These are phyloP conservation scores for Drosophila suboccidentalis DNA, from an alignment of 2,888 invertebrate species.

Conservation along the genomic window DNA sequence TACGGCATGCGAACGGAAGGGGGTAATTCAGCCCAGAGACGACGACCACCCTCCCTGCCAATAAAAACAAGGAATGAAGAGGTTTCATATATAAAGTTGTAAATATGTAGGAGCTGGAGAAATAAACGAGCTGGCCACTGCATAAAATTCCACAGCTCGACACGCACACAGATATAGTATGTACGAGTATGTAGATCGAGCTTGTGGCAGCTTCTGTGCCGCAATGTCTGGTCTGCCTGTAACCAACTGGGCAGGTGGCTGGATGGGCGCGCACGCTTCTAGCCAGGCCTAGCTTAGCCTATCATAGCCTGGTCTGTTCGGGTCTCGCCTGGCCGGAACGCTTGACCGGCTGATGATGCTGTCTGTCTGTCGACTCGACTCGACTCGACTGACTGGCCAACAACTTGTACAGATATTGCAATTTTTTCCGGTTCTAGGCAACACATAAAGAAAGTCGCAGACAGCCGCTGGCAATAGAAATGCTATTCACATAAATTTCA, in stretches of 20 bases:
- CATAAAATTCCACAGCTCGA: conserved; percentile 75
- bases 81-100: conserved; percentile 75
- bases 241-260: conserved; percentile 62
- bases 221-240: conserved; percentile 65
- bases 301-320: conserved; percentile 18
- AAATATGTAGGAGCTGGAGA: conserved; percentile 60
- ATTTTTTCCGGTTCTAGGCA: conserved; percentile 55
- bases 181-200: conserved; percentile 8
- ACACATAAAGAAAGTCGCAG: conserved; percentile 51
- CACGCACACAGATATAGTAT: conserved; percentile 68
- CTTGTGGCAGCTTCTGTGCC: conserved; percentile 67
- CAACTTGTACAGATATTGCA: conserved; percentile 43
- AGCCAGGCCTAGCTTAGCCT: conserved; percentile 6
- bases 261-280: conserved; percentile 47
- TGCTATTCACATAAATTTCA: conserved; percentile 21
- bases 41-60: conserved; percentile 70
- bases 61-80: conserved; percentile 29
- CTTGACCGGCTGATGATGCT: conserved; percentile 65
- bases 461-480: conserved; percentile 23
- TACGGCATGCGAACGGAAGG: conserved; percentile 34
- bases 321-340: conserved; percentile 61
- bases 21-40: conserved; percentile 18
- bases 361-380: conserved; percentile 1
- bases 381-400: conserved; percentile 72
- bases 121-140: conserved; percentile 73